Percentiles rank a stretch among this genome's conserved stretches.
These are phyloP conservation scores for Drosophila tripunctata DNA, from an alignment of 2,888 invertebrate species.

Conservation along the genomic window DNA sequence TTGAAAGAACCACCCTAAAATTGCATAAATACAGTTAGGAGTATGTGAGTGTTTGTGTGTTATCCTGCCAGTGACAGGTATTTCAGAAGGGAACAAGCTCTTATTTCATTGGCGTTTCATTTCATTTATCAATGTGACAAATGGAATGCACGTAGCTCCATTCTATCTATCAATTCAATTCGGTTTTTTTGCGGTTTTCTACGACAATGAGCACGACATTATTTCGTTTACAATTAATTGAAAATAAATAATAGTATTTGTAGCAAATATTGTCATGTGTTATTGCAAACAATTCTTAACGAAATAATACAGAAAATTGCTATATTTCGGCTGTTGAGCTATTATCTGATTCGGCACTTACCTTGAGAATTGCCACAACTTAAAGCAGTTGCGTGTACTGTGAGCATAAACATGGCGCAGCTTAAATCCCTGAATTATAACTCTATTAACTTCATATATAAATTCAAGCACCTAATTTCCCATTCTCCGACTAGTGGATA, in stretches of 20 bases:
- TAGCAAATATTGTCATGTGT: not conserved
- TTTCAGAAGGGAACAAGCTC: slow-evolving; percentile 29
- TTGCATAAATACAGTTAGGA: slow-evolving; percentile 48
- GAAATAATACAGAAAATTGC: too few species aligned
- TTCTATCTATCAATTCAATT: slow-evolving; percentile 16
- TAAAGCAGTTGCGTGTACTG: slow-evolving; percentile 1
- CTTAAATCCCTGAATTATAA: slow-evolving; percentile 15
- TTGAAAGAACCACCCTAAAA: slow-evolving; percentile 77
- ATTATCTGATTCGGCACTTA: not conserved
- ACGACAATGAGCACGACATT: slow-evolving; percentile 1
- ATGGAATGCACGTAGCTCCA: slow-evolving; percentile 47
- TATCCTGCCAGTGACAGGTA: slow-evolving; percentile 66
- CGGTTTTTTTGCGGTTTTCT: slow-evolving; percentile 40
- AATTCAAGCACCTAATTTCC: slow-evolving; percentile 18
- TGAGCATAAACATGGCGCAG: slow-evolving; percentile 12
- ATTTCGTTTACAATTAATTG: not conserved
- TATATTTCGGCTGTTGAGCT: not conserved
- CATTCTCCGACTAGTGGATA: not conserved
- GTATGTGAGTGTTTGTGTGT: slow-evolving; percentile 13
- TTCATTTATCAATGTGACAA: slow-evolving; percentile 75
- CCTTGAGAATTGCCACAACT: not conserved
- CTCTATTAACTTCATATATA: slow-evolving; percentile 32
- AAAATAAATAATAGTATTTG: not conserved
- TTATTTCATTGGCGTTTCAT: slow-evolving; percentile 44
- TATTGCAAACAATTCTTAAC: too few species aligned